These are phyloP conservation scores for Nomada ferruginata DNA, from an alignment of 2,888 invertebrate genomes.

Conservation along the genomic window DNA sequence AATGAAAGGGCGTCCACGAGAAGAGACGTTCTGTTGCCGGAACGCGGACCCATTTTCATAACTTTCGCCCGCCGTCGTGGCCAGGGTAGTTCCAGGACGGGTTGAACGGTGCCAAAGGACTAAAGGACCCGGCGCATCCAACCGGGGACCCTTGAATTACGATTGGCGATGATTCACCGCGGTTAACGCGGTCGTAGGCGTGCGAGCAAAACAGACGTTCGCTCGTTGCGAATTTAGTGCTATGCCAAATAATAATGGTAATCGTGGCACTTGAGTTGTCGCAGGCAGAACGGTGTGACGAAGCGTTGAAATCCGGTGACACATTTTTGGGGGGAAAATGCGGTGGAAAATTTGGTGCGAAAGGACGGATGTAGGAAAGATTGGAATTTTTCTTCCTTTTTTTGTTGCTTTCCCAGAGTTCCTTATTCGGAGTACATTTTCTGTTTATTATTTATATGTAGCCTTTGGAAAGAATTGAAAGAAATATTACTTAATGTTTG, in stretches of 20 bases:
- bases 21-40: constrained; percentile 41
- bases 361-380: too few relatives aligned
- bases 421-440: too few relatives aligned
- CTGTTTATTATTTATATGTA: too few relatives aligned
- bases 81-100: not conserved
- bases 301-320: too few relatives aligned
- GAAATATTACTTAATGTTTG: too few relatives aligned
- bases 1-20: constrained; percentile 17
- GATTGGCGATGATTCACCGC: constrained; percentile 66
- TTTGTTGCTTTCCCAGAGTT: too few relatives aligned
- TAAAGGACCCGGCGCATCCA: not conserved
- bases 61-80: not conserved
- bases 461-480: too few relatives aligned
- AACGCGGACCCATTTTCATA: constrained; percentile 47
- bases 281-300: not conserved
- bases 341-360: too few relatives aligned
- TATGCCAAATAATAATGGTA: constrained; percentile 44
- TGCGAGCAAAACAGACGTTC: constrained; percentile 44
- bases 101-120: too few relatives aligned
- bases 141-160: constrained; percentile 59
- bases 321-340: not conserved
- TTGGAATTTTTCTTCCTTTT: too few relatives aligned
- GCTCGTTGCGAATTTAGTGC: constrained; percentile 38
- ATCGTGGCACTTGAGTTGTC: constrained; percentile 9
- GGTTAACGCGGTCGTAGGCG: constrained; percentile 27